Percentiles rank a stretch among this genome's conserved stretches.
These are phyloP conservation scores for Pseudeuparius sepicola DNA, from an alignment of 2,888 invertebrate genomes.

Conservation along the genomic window DNA sequence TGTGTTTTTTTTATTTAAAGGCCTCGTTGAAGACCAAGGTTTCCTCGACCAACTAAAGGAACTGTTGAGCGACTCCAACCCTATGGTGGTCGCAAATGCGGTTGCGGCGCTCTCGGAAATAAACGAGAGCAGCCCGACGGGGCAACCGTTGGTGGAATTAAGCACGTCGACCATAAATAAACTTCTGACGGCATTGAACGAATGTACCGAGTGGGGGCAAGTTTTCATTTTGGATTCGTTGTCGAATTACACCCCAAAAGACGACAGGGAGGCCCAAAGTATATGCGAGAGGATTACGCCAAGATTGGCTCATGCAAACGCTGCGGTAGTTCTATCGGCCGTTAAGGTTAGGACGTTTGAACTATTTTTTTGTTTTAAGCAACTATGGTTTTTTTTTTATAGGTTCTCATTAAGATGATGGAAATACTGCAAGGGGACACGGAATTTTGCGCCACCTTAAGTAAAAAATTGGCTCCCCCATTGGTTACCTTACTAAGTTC, in stretches of 20 bases:
- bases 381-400: too few species aligned
- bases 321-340: slow-evolving; percentile 96
- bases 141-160: slow-evolving; percentile 88
- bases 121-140: slow-evolving; percentile 92
- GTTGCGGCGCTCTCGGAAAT: slow-evolving; percentile 98
- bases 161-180: slow-evolving; percentile 98
- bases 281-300: slow-evolving; percentile 97
- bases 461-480: slow-evolving; percentile 97
- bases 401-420: slow-evolving; percentile 84
- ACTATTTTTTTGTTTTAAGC: too few species aligned
- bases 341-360: too few species aligned
- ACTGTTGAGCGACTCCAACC: slow-evolving; percentile 95
- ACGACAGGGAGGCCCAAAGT: slow-evolving; percentile 96
- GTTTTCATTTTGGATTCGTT: slow-evolving; percentile 97
- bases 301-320: slow-evolving; percentile 95
- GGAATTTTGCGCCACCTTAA: slow-evolving; percentile 87
- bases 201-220: slow-evolving; percentile 99
- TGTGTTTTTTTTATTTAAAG: too few species aligned
- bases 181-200: slow-evolving; percentile 92
- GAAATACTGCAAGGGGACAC: slow-evolving; percentile 50
- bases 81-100: slow-evolving; percentile 99
- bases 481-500: slow-evolving; percentile 94
- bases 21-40: slow-evolving; percentile 68
- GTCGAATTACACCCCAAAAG: slow-evolving; percentile 93
- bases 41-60: slow-evolving; percentile 96